phyloP scores from a whole-genome alignment of 2,888 invertebrate genomes.

The Colostygia pectinataria region DNA sequence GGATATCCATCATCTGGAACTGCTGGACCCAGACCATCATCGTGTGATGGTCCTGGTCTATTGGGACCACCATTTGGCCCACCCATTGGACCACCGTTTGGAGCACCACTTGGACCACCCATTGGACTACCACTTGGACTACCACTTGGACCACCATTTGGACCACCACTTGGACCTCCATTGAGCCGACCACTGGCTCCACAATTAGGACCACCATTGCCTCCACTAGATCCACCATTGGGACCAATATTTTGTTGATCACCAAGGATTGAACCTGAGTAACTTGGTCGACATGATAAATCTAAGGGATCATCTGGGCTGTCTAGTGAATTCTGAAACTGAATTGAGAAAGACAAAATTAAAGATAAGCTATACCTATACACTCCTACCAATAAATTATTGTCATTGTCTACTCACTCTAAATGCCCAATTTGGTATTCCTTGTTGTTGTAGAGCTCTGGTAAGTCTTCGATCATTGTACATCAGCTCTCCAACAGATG shows the following conservation, averaged over 20 bases:
- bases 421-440: conserved; percentile 18
- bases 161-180: conserved; percentile 1
- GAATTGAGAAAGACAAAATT: background rate
- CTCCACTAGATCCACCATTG: background rate
- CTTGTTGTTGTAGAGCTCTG: conserved; percentile 10
- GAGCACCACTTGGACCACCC: background rate
- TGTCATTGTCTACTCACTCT: too few relatives aligned
- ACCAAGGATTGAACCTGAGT: background rate
- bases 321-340: conserved; percentile 67
- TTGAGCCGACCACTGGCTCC: background rate
- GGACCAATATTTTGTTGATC: background rate
- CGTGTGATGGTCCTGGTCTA: conserved; percentile 1
- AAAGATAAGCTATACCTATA: background rate
- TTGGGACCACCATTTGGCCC: background rate
- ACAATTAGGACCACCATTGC: background rate
- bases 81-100: background rate
- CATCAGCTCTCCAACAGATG: conserved; percentile 84
- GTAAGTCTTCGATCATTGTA: conserved; percentile 18
- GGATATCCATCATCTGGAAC: conserved; percentile 13
- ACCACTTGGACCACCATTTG: background rate
- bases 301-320: conserved; percentile 63
- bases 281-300: background rate
- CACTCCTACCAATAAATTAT: background rate
- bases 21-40: conserved; percentile 8
- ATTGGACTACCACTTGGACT: background rate